phyloP scores from a whole-genome alignment of 1,140 invertebrate species.

The Aphaenogaster ashmeadi region DNA sequence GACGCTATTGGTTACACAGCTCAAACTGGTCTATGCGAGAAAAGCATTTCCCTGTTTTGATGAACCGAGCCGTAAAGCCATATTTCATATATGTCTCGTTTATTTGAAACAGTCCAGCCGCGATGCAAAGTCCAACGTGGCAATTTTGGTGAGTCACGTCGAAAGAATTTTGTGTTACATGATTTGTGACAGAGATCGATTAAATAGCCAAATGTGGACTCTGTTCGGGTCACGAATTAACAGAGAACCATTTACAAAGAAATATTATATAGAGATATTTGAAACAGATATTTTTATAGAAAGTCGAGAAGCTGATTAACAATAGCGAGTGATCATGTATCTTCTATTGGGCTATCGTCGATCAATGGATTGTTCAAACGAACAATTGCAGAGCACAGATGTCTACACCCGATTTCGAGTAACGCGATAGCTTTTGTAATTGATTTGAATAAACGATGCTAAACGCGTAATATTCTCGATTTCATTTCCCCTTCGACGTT shows the following conservation, averaged over 20 bases:
- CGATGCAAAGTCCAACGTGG: not conserved
- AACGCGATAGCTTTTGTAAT: not conserved
- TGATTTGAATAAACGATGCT: not conserved
- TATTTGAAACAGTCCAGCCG: not conserved
- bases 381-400: not conserved
- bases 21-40: not conserved
- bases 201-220: not conserved
- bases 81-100: not conserved
- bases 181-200: not conserved
- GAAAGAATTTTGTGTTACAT: not conserved
- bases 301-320: not conserved
- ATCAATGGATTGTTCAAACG: not conserved
- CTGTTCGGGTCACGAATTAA: not conserved
- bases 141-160: not conserved
- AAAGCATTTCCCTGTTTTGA: conserved; percentile 11
- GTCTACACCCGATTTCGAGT: not conserved
- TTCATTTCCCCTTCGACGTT: not conserved
- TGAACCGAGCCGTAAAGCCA: not conserved
- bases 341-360: not conserved
- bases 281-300: not conserved
- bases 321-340: not conserved
- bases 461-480: not conserved
- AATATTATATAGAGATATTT: not conserved
- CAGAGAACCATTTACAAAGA: not conserved
- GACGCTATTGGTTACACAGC: not conserved